These are phyloP conservation scores for Desmophyllum pertusum DNA, from an alignment of 92 coral and sea anemone genomes.

Conservation along the genomic window DNA sequence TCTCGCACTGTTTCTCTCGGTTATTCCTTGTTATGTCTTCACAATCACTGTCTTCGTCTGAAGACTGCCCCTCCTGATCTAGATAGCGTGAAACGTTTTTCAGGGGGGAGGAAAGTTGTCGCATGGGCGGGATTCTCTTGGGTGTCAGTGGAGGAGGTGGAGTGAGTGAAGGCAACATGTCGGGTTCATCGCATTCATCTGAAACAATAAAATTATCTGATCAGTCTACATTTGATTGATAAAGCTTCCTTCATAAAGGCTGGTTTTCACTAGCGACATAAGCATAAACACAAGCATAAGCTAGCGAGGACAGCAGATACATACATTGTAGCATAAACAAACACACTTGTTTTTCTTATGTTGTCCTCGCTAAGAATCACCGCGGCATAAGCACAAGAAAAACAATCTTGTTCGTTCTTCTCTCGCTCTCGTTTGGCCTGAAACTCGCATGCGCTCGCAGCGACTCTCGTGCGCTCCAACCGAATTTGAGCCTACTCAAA, in stretches of 20 bases:
- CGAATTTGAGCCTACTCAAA: too few species aligned
- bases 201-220: not conserved
- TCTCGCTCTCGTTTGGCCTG: too few species aligned
- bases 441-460: too few species aligned
- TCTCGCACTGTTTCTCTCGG: not conserved
- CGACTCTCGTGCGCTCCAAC: too few species aligned
- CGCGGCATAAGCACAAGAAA: too few species aligned
- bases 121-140: constrained; percentile 60
- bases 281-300: too few species aligned
- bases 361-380: too few species aligned
- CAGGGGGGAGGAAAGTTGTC: constrained; percentile 68
- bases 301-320: not conserved
- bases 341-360: too few species aligned
- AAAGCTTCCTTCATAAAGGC: too few species aligned
- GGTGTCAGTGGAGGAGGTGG: constrained; percentile 78
- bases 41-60: constrained; percentile 52
- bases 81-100: constrained; percentile 60
- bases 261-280: too few species aligned
- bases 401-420: too few species aligned
- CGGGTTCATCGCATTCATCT: constrained; percentile 35
- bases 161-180: constrained; percentile 46
- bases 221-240: not conserved
- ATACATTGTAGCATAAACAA: too few species aligned
- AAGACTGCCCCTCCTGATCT: constrained; percentile 47
- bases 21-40: constrained; percentile 16